phyloP scores from a whole-genome alignment of 2,888 invertebrate species.

The Ophion obscuratus region DNA sequence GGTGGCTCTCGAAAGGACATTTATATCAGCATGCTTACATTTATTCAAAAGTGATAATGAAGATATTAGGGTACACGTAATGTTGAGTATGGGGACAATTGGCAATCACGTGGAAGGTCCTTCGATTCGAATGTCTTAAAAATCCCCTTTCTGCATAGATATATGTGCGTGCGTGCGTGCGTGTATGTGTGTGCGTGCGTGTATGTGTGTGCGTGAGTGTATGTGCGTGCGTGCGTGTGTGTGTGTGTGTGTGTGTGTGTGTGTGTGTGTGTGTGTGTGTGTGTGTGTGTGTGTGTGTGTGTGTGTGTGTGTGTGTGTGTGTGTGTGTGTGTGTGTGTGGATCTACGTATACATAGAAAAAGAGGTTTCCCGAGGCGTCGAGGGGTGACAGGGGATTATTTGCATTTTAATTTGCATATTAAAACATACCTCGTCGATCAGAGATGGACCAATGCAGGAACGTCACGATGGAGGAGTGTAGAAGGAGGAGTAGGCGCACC shows the following conservation, averaged over 20 bases:
- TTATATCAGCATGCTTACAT: no score
- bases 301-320: neutral
- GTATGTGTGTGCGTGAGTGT: neutral
- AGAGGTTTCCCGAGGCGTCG: slow-evolving; percentile 43
- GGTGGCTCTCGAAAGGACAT: no score
- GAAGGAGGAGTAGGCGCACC: slow-evolving; percentile 59
- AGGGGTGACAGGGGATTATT: slow-evolving; percentile 74
- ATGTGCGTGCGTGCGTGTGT: no score
- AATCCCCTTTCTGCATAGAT: no score
- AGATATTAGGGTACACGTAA: no score
- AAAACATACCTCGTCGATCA: slow-evolving; percentile 80
- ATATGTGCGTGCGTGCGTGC: neutral
- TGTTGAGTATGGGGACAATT: no score
- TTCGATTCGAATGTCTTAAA: no score
- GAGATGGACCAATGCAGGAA: slow-evolving; percentile 67
- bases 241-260: neutral
- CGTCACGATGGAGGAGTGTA: slow-evolving; percentile 18
- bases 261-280: neutral
- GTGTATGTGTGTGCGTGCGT: neutral
- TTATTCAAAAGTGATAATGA: no score
- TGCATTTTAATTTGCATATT: slow-evolving; percentile 83
- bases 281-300: no score
- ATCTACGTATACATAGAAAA: neutral
- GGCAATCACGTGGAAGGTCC: no score
- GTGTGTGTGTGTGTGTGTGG: neutral